These are phyloP conservation scores for Rhogogaster chlorosoma DNA, from an alignment of 2,888 invertebrate species.

Conservation along the genomic window DNA sequence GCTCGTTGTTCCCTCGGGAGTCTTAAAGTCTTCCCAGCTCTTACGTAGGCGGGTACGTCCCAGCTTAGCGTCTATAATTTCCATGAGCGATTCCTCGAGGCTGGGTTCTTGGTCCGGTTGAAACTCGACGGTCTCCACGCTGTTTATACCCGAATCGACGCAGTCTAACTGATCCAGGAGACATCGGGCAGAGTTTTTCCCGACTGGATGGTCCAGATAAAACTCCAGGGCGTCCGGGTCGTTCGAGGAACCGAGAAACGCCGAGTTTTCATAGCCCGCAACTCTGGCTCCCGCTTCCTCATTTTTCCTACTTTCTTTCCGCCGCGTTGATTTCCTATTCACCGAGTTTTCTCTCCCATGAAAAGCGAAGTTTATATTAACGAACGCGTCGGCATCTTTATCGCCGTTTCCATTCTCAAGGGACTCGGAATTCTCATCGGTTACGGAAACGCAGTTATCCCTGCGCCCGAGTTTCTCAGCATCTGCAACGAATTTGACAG, in stretches of 20 bases:
- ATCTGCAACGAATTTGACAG: conserved; percentile 68
- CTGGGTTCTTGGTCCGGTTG: conserved; percentile 72
- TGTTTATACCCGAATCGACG: conserved; percentile 75
- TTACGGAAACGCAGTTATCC: conserved; percentile 49
- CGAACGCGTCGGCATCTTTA: conserved; percentile 55
- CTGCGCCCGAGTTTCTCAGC: conserved; percentile 63
- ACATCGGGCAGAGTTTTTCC: conserved; percentile 52
- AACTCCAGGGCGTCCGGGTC: conserved; percentile 73
- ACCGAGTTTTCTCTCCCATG: conserved; percentile 42
- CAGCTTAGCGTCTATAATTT: conserved; percentile 75
- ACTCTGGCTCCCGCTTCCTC: conserved; percentile 19
- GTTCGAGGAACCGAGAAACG: conserved; percentile 67
- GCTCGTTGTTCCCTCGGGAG: background rate
- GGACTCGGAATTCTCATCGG: background rate
- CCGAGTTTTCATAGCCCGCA: conserved; percentile 71
- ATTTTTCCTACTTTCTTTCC: background rate
- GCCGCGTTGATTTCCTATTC: conserved; percentile 8
- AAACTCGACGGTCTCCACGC: conserved; percentile 75
- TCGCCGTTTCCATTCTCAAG: background rate
- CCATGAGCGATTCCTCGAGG: conserved; percentile 73
- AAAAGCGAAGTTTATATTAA: conserved; percentile 67
- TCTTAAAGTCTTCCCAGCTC: conserved; percentile 60
- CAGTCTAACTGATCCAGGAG: conserved; percentile 69
- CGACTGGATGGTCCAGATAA: conserved; percentile 58
- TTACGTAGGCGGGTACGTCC: conserved; percentile 66